Evolutionary conservation across 1,140 invertebrate species (phyloP), one percentile per base, ranked within the genome.

Genomic region (Centruroides sculpturatus): DNA sequence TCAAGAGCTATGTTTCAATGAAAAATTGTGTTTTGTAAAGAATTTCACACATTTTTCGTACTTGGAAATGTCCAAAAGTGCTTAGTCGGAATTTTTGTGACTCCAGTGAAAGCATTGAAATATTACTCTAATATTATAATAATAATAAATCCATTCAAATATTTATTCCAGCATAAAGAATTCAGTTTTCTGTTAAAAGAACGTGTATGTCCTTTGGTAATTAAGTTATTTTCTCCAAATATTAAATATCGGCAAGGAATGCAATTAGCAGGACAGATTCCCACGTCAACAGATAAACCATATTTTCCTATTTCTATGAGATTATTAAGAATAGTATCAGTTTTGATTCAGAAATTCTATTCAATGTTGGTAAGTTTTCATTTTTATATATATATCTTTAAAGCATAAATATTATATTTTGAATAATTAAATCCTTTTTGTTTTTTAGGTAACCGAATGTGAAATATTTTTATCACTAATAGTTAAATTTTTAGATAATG

Each of bases 391-490:
- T 23, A 23, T 23, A 23, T 23, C 23, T 23, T 23, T 23, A 23
- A 23, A 23, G 23, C 23, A 23, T 23, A 23, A 23, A 23, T 23
- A 23, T 23, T 23, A 23, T 23, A 23, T 23, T 23, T 23, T 23
- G 0, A 23, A 23, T 23, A 23, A 23, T 23, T 23, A 23, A 41
- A 41, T 41, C 1, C 3, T 56, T 5, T 56, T 8, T 56, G n/a
- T 79, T 54, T 74, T 79, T 65, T 69, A 92, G 89, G 82, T 90
- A 23, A 98, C 94, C 5, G 95, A 99, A 75, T 97, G 93, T 76
- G 96, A 99, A 78, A 98, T 99, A 69, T 98, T 99, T 74, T 77
- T 98, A 52, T 96, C 93, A 1, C 76, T 98, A 47, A 87, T 98
- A 48, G 89, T 98, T 5, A 97, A 98, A 74, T 98, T 98, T 77